Evolutionary conservation across 2,888 invertebrate species (phyloP), one percentile per base, ranked within the genome.

Genomic region (Andrena camellia): DNA sequence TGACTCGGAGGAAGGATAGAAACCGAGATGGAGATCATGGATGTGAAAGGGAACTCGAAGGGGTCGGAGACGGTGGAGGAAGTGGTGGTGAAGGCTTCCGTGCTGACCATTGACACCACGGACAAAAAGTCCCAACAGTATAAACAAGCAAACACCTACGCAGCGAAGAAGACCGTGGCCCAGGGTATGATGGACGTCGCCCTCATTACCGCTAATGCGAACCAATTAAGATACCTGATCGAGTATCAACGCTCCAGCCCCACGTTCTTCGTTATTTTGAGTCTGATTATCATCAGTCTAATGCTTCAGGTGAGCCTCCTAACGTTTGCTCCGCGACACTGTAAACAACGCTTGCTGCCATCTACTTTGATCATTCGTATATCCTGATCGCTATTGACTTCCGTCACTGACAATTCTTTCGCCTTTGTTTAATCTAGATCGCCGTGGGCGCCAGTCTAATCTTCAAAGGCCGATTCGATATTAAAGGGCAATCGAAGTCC

Each of bases 121-220:
- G 91, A 91, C 62, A 90, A 89, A 23, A 87, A 80, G 31, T 42
- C 67, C 17, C 84, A 84, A 13, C 69, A 85, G 2, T 77, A 52
- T 8, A 86, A 86, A 77, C 91, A 92, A 42, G 83, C 91, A 4
- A 94, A 94, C 81, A 93, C 92, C 8, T 95, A 95, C 88, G 95
- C 95, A 4, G 95, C 95, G 5, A 96, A 96, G 90, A 96, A 96
- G 90, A 95, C 95, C 0, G 95, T 95, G 0, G 95, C 96, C 0
- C 96, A 96, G 93, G 96, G 96, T 33, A 96, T 97, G 95, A 96
- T 96, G 96, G 96, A 97, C 89, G 95, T 97, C 54, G 96, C 96
- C 0, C 92, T 97, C 54, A 95, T 97, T 64, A 96, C 96, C 3
- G 96, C 97, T 0, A 97, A 97, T 92, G 96, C 96, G 0, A 96